Evolutionary conservation across 2,797 vertebrate species (phyloP).

Genomic region (Notolabrus celidotus): DNA sequence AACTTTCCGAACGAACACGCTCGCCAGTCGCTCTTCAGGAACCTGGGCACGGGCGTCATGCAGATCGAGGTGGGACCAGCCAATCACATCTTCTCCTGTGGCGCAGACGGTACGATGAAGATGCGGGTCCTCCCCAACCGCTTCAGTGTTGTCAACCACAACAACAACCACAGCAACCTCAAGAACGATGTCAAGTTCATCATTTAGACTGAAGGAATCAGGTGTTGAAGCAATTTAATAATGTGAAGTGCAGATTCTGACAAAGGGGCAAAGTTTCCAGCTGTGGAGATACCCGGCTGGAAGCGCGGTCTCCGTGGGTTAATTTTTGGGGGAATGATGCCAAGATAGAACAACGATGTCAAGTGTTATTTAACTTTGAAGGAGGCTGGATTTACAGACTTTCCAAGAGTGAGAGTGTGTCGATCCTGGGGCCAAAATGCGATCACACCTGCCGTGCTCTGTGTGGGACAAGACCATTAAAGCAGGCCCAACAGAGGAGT

Average conservation of each 20-base stretch:
- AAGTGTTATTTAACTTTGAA: slow-evolving; percentile 21
- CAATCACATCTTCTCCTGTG: slow-evolving; percentile 97
- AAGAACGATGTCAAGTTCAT: slow-evolving; percentile 93
- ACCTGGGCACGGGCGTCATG: slow-evolving; percentile 98
- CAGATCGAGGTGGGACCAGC: slow-evolving; percentile 94
- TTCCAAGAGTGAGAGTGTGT: background rate
- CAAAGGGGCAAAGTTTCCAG: background rate
- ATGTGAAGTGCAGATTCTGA: slow-evolving; percentile 20
- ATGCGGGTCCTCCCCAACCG: slow-evolving; percentile 94
- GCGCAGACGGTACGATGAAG: slow-evolving; percentile 98
- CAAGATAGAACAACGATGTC: slow-evolving; percentile 2
- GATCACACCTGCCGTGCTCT: slow-evolving; percentile 9
- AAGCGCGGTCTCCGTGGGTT: background rate
- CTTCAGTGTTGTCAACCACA: slow-evolving; percentile 81
- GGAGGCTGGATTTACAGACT: slow-evolving; percentile 23
- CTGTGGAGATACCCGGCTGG: background rate
- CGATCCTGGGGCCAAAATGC: background rate
- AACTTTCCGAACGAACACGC: slow-evolving; percentile 94
- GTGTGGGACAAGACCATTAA: slow-evolving; percentile 13
- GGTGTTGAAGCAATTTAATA: background rate
- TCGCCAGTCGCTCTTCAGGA: slow-evolving; percentile 97
- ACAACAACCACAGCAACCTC: slow-evolving; percentile 82
- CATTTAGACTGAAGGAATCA: slow-evolving; percentile 78
- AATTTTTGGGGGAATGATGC: background rate
- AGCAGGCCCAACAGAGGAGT: slow-evolving; percentile 26